Conservation (phyloP, 2,797 vertebrate genomes). For the Periophthalmus magnuspinnatus region DNA sequence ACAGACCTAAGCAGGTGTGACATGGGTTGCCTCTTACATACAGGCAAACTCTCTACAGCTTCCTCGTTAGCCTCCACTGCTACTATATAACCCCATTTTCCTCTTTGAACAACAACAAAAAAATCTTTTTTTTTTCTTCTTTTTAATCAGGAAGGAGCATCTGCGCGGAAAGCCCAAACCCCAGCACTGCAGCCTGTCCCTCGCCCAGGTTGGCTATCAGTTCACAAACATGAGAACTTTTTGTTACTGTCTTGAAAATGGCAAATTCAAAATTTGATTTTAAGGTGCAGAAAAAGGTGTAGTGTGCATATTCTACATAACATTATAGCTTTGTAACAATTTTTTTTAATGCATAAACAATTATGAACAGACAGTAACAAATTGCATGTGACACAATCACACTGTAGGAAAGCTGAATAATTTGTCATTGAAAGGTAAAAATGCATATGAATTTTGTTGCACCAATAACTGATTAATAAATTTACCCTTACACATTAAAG, state of each 20-base stretch:
- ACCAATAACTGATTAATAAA: too few relatives aligned
- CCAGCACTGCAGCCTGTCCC: slow-evolving; percentile 93
- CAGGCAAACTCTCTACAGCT: too few relatives aligned
- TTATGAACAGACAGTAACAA: not conserved
- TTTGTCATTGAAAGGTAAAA: too few relatives aligned
- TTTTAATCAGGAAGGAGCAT: slow-evolving; percentile 91
- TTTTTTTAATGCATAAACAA: not conserved
- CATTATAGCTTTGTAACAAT: not conserved
- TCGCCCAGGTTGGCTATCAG: slow-evolving; percentile 85
- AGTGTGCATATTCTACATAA: not conserved
- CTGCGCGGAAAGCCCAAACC: slow-evolving; percentile 94
- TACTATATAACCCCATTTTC: too few relatives aligned
- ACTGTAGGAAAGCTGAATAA: too few relatives aligned
- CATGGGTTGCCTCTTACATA: too few relatives aligned
- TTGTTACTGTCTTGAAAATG: not conserved
- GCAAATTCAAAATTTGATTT: not conserved
- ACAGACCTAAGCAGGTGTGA: not conserved
- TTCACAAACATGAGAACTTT: not conserved
- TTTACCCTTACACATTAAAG: too few relatives aligned
- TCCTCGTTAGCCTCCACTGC: too few relatives aligned
- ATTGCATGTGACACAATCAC: not conserved
- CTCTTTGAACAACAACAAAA: not conserved
- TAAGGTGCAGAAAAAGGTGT: not conserved
- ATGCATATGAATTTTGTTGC: too few relatives aligned
- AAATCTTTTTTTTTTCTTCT: not conserved